Base-by-base conservation (phyloP, 2,113 vertebrate species). In the Campylomormyrus tamandua region DNA sequence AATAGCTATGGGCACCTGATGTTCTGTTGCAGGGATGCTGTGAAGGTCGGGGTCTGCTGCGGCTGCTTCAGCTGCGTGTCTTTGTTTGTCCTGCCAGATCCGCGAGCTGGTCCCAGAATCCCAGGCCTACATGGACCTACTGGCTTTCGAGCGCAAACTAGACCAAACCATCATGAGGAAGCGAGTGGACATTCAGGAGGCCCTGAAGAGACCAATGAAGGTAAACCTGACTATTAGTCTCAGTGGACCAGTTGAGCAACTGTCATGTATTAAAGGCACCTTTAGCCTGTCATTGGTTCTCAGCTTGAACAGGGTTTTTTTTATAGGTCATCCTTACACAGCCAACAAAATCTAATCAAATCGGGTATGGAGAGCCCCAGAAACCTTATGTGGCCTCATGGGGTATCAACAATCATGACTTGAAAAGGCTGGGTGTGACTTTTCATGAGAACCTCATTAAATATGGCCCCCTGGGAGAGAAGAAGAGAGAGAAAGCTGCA, bases 151-250 rank as follows among this genome's bases (percentile, higher is more conserved):
- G 91, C 95, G 97, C 90, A 97, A 97, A 46, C 94, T 97, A 74
- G 97, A 97, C 92, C 97, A 97, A 92, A 97, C 97, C 91, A 97
- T 97, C 70, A 97, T 97, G 96, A 92, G 97, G 90, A 97, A 97
- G 91, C 95, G 97, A 0, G 96, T 97, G 93, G 97, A 97, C 89
- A 97, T 97, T 93, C 97, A 97, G 93, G 97, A 97, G 74, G 96
- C 97, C 0, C 92, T 97, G 92, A 97, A 97, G 95, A 95, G 97
- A 91, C 97, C 97, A 0, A 97, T 97, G 96, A 97, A 97, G 96
- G 97, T 97, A 91, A 48, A 19, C 0, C 31, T 87, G 45, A 11
- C 27, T 52, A 24, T 45, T 27, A 31, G 62, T 84, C 56, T 27
- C 19, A 19, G 35, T 42, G 35, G 74, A 39, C 35, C 35, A 80